A percentile compares a stretch with the other conserved stretches of the same genome.
phyloP scores from a whole-genome alignment of 2,888 invertebrate species.

The Lochmaea crataegi region DNA sequence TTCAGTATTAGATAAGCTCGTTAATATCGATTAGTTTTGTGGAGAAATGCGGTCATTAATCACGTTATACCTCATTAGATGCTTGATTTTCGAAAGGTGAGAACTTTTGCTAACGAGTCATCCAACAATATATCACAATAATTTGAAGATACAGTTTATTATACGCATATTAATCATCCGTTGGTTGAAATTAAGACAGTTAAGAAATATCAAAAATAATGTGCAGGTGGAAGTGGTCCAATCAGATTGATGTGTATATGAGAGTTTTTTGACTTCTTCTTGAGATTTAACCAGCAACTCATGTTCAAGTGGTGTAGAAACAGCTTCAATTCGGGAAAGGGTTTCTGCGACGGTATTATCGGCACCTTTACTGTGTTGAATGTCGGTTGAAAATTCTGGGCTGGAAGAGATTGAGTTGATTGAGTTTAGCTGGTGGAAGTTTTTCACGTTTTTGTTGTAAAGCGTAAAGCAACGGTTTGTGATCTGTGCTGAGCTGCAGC shows the following conservation, averaged over 20 bases:
- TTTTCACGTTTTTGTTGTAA: background rate
- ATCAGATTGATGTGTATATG: too few relatives aligned
- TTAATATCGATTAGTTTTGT: background rate
- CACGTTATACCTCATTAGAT: background rate
- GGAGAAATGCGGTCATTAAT: background rate
- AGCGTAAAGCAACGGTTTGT: background rate
- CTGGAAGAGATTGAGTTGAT: background rate
- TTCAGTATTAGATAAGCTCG: background rate
- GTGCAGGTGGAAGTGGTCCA: too few relatives aligned
- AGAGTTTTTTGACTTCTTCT: background rate
- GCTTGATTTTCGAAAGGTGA: background rate
- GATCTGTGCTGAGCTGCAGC: background rate
- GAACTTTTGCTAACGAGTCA: background rate
- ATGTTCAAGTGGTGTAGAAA: too few relatives aligned
- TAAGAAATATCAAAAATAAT: too few relatives aligned
- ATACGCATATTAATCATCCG: background rate
- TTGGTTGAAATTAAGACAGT: background rate
- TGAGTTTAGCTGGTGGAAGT: background rate
- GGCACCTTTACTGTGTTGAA: background rate
- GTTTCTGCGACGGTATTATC: background rate
- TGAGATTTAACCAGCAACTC: background rate
- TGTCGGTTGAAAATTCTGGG: background rate
- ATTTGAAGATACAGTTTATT: background rate
- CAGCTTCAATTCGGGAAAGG: background rate
- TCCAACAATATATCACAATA: background rate